phyloP scores from a whole-genome alignment of 2,888 invertebrate species.

The Yponomeuta malinellus region DNA sequence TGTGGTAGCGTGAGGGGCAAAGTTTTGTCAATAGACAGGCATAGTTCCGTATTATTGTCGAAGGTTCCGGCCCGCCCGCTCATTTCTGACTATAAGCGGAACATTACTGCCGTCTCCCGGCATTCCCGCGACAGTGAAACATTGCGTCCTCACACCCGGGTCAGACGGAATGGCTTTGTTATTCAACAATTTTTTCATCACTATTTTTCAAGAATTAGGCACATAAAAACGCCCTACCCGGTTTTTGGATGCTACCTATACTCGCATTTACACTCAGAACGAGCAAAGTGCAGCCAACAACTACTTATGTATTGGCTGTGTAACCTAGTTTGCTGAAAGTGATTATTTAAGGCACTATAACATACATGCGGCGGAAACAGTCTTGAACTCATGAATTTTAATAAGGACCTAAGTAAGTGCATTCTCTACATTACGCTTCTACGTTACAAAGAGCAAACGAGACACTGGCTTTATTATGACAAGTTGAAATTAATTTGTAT shows the following conservation, averaged over 20 bases:
- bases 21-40: slow-evolving; percentile 10
- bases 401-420: slow-evolving; percentile 12
- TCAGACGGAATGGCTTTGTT: slow-evolving; percentile 24
- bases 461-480: slow-evolving; percentile 7
- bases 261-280: neutral
- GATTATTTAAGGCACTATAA: slow-evolving; percentile 8
- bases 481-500: slow-evolving; percentile 11
- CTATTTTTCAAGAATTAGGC: slow-evolving; percentile 1
- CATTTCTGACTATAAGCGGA: slow-evolving; percentile 12
- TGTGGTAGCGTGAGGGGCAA: neutral
- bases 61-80: slow-evolving; percentile 9
- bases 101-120: slow-evolving; percentile 13
- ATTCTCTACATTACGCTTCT: slow-evolving; percentile 6
- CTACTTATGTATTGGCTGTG: neutral
- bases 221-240: neutral
- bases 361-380: slow-evolving; percentile 1
- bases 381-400: slow-evolving; percentile 14
- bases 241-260: neutral
- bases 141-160: slow-evolving; percentile 18
- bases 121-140: slow-evolving; percentile 13
- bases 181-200: slow-evolving; percentile 18
- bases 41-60: slow-evolving; percentile 14
- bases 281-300: neutral
- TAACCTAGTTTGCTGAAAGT: neutral
- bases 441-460: slow-evolving; percentile 8